Evolutionary conservation across 2,888 invertebrate species (phyloP), one percentile per base, ranked within the genome.

Genomic region (Stenodema calcarata): DNA sequence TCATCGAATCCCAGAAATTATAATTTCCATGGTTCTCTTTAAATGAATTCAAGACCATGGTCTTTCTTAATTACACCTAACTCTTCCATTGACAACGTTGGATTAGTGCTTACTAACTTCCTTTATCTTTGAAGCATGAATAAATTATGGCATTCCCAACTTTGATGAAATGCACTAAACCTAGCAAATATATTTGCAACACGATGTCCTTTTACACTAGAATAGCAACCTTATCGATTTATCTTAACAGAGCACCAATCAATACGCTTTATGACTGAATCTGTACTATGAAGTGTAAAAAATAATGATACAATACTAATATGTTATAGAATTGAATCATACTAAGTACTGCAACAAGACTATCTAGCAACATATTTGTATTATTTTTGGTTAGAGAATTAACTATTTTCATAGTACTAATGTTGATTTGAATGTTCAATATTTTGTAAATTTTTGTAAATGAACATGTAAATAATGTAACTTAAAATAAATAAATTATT

Each of bases 211-310:
- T 27, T 7, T 62, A 9, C 18, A 23, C 62, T 62, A 18, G 18
- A 18, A 11, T 62, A 62, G 18, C 4, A 4, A 35, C 35, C 27
- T 62, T 11, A 23, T 23, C 62, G 18, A 62, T 62, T 6, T 44
- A 44, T 54, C 2, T 54, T 27, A 62, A 18, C 18, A 23, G 62
- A 62, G 62, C 62, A 62, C 62, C 62, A 62, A 62, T 62, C 62
- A 62, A 62, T 62, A 62, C 62, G 62, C 62, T 62, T 62, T 62
- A 62, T 62, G 62, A 62, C 62, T 62, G 62, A 62, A 62, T 62
- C 62, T 62, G 62, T 18, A 54, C 18, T 54, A 54, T 18, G n/a
- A 62, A n/a, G 18, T 27, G 50, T 50, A n/a, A 50, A 23, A 62
- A 62, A 62, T 23, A 62, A 11, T 23, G 23, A 6, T 62, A 62